Evolutionary conservation across 2,888 invertebrate species (phyloP), one percentile per base, ranked within the genome.

Genomic region (Tenthredo scrophulariae): DNA sequence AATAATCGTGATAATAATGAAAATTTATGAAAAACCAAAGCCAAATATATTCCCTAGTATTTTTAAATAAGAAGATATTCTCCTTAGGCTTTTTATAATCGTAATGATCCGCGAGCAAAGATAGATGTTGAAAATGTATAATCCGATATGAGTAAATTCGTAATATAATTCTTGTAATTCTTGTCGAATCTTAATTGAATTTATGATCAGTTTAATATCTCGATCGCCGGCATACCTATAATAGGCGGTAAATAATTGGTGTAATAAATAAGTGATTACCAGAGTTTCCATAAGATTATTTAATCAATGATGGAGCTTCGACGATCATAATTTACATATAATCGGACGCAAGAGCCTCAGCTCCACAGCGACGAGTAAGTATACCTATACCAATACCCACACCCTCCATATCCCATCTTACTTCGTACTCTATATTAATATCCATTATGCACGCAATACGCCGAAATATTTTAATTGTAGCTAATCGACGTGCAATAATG

Each of bases 401-500:
- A 37, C 37, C 37, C 37, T 15, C 2, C 33, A 50, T 74, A 67
- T 50, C 54, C 70, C 40, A 43, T 77, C 75, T 80, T n/a, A 13
- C 75, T 40, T 65, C 54, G 29, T 89, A 90, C 91, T 91, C 91
- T 91, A 91, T 92, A 93, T 92, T 93, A 92, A 93, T 93, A 93
- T 90, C 92, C 90, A 87, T 90, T 90, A 91, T 92, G 91, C 93
- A 93, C 92, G 91, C 92, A 88, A 92, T 92, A 92, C 90, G 89
- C 92, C 92, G 89, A 93, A 93, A 93, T 93, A 93, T 93, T 93
- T 93, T 93, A 93, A 93, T 93, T 92, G 92, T 92, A 89, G 93
- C 93, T 93, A 93, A 93, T 93, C 92, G 91, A 89, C 89, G 92
- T 92, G 92, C 92, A 93, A 93, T 93, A 93, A 93, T 92, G 91